Percentiles rank a stretch among this genome's conserved stretches.
Conservation (phyloP, 2,113 vertebrate genomes). For the Noturus placidus region DNA sequence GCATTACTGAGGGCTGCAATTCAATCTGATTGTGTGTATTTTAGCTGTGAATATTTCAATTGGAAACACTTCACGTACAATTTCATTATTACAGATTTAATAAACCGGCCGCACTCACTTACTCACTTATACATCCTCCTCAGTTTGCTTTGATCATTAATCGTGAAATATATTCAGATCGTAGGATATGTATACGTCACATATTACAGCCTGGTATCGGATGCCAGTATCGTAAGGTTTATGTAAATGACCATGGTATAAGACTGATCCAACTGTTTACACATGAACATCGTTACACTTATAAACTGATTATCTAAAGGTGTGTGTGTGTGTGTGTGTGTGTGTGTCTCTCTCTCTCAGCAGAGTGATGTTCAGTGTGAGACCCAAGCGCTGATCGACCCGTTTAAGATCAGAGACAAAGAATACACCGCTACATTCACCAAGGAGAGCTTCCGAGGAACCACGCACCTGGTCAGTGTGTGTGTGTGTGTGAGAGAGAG, state of each 20-base stretch:
- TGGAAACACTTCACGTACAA: too few relatives aligned
- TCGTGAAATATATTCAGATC: too few relatives aligned
- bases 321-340: slow-evolving; percentile 9
- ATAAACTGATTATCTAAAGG: background rate
- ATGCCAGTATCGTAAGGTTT: too few relatives aligned
- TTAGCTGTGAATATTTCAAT: too few relatives aligned
- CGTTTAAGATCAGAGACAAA: slow-evolving; percentile 69
- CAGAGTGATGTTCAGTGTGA: slow-evolving; percentile 72
- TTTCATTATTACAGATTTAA: too few relatives aligned
- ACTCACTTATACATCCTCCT: too few relatives aligned
- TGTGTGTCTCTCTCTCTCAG: slow-evolving; percentile 58
- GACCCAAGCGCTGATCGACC: slow-evolving; percentile 64
- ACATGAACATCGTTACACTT: background rate
- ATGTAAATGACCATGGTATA: background rate
- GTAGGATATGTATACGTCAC: too few relatives aligned
- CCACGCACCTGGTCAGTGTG: slow-evolving; percentile 74
- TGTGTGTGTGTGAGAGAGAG: background rate
- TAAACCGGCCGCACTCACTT: too few relatives aligned
- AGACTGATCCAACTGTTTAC: background rate
- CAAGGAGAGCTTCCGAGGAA: slow-evolving; percentile 71
- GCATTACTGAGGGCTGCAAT: too few relatives aligned
- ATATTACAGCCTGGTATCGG: too few relatives aligned
- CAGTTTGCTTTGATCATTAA: too few relatives aligned
- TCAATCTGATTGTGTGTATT: too few relatives aligned
- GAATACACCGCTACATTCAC: slow-evolving; percentile 67